A percentile compares a stretch with the other conserved stretches of the same genome.
These are phyloP conservation scores for Cydia fagiglandana DNA, from an alignment of 1,140 invertebrate genomes.

Conservation along the genomic window DNA sequence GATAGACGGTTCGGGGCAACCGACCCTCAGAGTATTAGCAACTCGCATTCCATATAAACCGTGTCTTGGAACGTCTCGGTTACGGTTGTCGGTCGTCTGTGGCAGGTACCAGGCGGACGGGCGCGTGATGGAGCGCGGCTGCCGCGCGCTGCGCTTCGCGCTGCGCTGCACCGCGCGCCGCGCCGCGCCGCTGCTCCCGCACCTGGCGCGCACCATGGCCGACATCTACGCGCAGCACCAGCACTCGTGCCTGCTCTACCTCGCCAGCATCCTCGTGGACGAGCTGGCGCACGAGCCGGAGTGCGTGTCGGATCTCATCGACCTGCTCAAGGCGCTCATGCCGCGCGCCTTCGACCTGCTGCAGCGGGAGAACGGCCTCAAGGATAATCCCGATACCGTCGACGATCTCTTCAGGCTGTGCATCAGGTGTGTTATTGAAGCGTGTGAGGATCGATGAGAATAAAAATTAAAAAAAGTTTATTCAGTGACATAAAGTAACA, in stretches of 20 bases:
- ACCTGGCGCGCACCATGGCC: constrained; percentile 87
- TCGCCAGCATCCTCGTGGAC: constrained; percentile 97
- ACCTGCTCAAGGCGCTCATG: constrained; percentile 94
- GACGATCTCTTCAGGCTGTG: constrained; percentile 97
- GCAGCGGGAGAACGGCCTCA: constrained; percentile 83
- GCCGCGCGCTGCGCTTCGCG: constrained; percentile 93
- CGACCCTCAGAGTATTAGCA: too few relatives aligned
- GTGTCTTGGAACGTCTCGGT: neutral
- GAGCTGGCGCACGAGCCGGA: constrained; percentile 89
- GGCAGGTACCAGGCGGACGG: constrained; percentile 89
- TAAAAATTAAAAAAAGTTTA: too few relatives aligned
- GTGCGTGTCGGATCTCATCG: constrained; percentile 87
- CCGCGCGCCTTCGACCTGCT: constrained; percentile 91
- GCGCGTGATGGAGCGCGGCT: constrained; percentile 94
- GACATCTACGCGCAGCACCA: constrained; percentile 89
- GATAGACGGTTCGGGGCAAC: too few relatives aligned
- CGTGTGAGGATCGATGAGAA: too few relatives aligned
- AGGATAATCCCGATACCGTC: constrained; percentile 97
- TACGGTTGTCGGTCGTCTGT: constrained; percentile 17
- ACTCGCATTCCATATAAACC: too few relatives aligned
- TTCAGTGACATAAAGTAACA: too few relatives aligned
- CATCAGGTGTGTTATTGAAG: constrained; percentile 68
- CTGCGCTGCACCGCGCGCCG: constrained; percentile 92
- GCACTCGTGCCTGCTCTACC: constrained; percentile 97
- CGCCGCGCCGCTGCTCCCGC: constrained; percentile 87